These are phyloP conservation scores for Pseudoips prasinana DNA, from an alignment of 2,888 invertebrate genomes.

Conservation along the genomic window DNA sequence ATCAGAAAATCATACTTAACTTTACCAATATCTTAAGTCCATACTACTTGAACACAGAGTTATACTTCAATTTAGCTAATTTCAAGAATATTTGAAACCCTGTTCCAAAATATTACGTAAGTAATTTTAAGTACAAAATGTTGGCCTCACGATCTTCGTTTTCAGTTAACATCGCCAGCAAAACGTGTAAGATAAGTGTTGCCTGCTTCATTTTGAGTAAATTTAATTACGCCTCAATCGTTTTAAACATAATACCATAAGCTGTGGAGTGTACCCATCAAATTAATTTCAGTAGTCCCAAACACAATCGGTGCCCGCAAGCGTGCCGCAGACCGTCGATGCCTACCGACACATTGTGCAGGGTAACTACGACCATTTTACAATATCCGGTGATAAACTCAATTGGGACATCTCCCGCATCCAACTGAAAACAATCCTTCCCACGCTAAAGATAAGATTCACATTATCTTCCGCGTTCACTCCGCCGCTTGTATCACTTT, in stretches of 20 bases:
- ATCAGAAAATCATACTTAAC: no score
- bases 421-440: slow-evolving; percentile 49
- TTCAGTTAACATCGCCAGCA: slow-evolving; percentile 10
- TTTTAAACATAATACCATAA: slow-evolving; percentile 29
- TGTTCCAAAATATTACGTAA: slow-evolving; percentile 4
- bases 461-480: slow-evolving; percentile 41
- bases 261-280: slow-evolving; percentile 26
- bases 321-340: slow-evolving; percentile 53
- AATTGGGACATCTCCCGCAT: slow-evolving; percentile 55
- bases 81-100: slow-evolving; percentile 4
- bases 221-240: slow-evolving; percentile 27
- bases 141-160: slow-evolving; percentile 4
- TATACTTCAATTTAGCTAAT: no score
- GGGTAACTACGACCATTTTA: slow-evolving; percentile 71
- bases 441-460: slow-evolving; percentile 43
- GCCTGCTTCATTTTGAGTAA: slow-evolving; percentile 19
- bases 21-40: no score
- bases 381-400: slow-evolving; percentile 78
- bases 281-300: slow-evolving; percentile 40
- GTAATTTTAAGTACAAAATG: no score
- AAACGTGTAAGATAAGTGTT: neutral
- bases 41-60: no score
- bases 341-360: slow-evolving; percentile 61
- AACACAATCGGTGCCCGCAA: slow-evolving; percentile 45
- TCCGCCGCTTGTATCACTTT: slow-evolving; percentile 34